Base-by-base conservation (phyloP, 2,113 vertebrate species). In the Nansenia antarctica region DNA sequence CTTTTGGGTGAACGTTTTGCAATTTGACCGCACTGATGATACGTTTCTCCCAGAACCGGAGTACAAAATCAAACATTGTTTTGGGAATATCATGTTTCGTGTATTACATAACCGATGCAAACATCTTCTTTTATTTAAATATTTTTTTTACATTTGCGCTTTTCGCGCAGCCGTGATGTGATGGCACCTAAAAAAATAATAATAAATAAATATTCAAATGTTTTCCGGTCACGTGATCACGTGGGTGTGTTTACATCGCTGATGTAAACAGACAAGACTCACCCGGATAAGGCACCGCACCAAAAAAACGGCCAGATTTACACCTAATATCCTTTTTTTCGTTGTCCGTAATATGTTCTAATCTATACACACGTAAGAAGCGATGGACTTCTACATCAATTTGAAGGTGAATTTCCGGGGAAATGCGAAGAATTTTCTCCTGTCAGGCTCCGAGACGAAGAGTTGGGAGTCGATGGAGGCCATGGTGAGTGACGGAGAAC, bases 401-500 rank as follows among this genome's bases (percentile, higher is more conserved):
- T 73, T 92, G 69, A 92, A 91, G 85, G 90, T 92, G 77, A 91
- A 92, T 87, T 92, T 92, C 76, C 82, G 90, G 53, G 91, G 91
- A 22, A 92, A 91, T 79, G 82, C 87, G 32, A 91, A 90, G 78
- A 91, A 88, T 85, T 90, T 92, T 53, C 84, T 96, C 39, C 90
- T 98, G 76, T 95, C 95, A 0, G 93, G 96, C 81, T 91, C 95
- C 11, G 90, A 90, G 78, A 93, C 84, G 73, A 96, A 94, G 82
- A 94, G 94, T 45, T 99, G 97, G 97, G 95, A 95, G 66, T 94
- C 95, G 31, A 91, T 98, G 75, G 96, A 98, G 90, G 95, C 95
- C 78, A 96, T 94, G 96, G 96, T 98, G 83, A 96, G 95, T 74
- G 18, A 61, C n/a, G 15, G 20, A 22, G 9, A 34, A 60, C 29